Evolutionary conservation across 2,113 vertebrate species (phyloP), one percentile per base, ranked within the genome.

Genomic region (Typhlomys cinereus): DNA sequence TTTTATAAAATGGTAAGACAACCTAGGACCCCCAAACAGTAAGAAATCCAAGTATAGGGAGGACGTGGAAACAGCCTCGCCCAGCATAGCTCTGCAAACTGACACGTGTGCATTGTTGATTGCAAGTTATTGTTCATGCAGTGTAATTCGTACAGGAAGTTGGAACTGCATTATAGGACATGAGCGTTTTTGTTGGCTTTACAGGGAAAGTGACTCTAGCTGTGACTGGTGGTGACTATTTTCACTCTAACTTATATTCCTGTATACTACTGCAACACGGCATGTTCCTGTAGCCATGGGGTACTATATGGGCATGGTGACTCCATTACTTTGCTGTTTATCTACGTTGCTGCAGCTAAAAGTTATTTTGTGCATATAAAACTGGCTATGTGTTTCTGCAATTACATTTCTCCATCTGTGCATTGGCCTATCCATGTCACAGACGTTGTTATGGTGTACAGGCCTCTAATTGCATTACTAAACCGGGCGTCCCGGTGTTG

Each of bases 201-300:
- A 20, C 18, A 92, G 39, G 61, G 76, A 91, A 52, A 76, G 23
- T 80, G 79, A 70, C 41, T 79, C 57, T 80, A 64, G 34, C 61
- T 89, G 61, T 76, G 67, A 92, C 41, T 79, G 76, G 50, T 31
- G 2, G 39, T 4, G 36, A 61, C 85, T 87, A 61, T 64, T 91
- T 84, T 94, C 62, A 81, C 64, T 82, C 86, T 85, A 85, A 70
- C 36, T 81, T 90, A 79, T 73, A 31, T 50, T 54, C 69, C 91
- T 82, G 5, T 70, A 52, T 27, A 69, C 46, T 67, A 88, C 50
- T 23, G 1, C n/a, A 48, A 61, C 36, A 80, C 14, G 70, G n/a
- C 14, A n/a, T n/a, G 61, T 62, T 20, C 29, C 59, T 71, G 15
- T 46, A 57, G 31, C 36, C 91, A 39, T 34, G 2, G 34, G 82